These are phyloP conservation scores for Zingel zingel DNA, from an alignment of 2,113 vertebrate genomes.

Conservation along the genomic window DNA sequence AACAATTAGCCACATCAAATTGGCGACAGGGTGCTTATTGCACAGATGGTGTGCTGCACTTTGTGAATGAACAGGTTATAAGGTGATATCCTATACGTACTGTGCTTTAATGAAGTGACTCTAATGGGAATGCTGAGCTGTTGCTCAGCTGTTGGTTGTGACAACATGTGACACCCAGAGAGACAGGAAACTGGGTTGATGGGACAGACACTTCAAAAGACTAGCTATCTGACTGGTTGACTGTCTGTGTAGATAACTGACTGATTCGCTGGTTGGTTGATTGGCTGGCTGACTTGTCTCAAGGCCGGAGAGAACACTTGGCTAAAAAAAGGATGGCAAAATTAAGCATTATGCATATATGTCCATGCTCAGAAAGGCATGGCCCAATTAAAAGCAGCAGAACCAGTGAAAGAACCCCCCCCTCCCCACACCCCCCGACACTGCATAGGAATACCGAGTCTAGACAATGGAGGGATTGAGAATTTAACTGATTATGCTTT, in stretches of 20 bases:
- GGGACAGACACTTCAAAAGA: slow-evolving; percentile 59
- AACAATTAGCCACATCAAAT: not conserved
- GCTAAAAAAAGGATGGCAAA: slow-evolving; percentile 15
- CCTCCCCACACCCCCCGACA: too few species aligned
- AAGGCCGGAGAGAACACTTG: slow-evolving; percentile 15
- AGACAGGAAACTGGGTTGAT: slow-evolving; percentile 71
- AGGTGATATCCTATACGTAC: slow-evolving; percentile 10
- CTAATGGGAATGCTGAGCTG: slow-evolving; percentile 50
- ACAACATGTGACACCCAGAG: slow-evolving; percentile 63
- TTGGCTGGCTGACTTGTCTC: slow-evolving; percentile 24
- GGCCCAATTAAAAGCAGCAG: slow-evolving; percentile 22
- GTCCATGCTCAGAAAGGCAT: slow-evolving; percentile 23
- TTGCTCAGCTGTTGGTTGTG: slow-evolving; percentile 44
- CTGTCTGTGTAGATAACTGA: slow-evolving; percentile 11
- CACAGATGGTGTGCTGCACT: not conserved
- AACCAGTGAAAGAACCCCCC: not conserved
- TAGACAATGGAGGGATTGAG: not conserved
- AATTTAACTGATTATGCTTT: not conserved
- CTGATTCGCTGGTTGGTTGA: slow-evolving; percentile 14
- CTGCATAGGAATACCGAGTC: not conserved
- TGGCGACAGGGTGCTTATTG: not conserved
- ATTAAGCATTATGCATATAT: slow-evolving; percentile 28
- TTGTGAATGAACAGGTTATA: slow-evolving; percentile 25
- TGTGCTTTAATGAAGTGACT: slow-evolving; percentile 28
- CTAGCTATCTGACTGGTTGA: slow-evolving; percentile 13